Base-by-base conservation (phyloP, 37 sponge, comb jelly and placozoan genomes). In the Cliona cf. orientalis region DNA sequence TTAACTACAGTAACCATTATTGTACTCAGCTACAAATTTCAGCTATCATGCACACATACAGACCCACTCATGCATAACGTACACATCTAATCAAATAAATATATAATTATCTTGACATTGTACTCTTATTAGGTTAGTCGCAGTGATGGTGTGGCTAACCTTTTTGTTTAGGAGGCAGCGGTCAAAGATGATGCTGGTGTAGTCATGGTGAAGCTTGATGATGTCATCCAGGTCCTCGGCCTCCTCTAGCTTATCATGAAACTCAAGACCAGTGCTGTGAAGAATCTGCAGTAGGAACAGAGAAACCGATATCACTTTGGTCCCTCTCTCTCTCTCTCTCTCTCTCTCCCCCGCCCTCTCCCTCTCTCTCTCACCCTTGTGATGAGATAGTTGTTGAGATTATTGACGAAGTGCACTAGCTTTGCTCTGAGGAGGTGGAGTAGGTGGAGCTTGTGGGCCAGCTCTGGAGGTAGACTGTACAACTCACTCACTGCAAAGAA, bases 301-400 rank as follows among this genome's bases (percentile, higher is more conserved):
- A 36, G 26, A 70, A n/a, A n/a, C n/a, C n/a, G n/a, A n/a, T n/a
- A n/a, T n/a, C n/a, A n/a, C n/a, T n/a, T n/a, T n/a, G n/a, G n/a
- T n/a, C n/a, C n/a, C n/a, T n/a, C n/a, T n/a, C n/a, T n/a, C n/a
- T n/a, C n/a, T n/a, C n/a, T n/a, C n/a, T n/a, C n/a, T n/a, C n/a
- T n/a, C n/a, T n/a, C n/a, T n/a, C n/a, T n/a, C n/a, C n/a, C n/a
- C n/a, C n/a, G n/a, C n/a, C n/a, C n/a, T n/a, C n/a, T n/a, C n/a
- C n/a, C n/a, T n/a, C n/a, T n/a, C n/a, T n/a, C n/a, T n/a, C 85
- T 60, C 28, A 90, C 90, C 41, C 90, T 79, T 29, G 85, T 90
- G 75, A 84, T 75, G 40, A 90, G 80, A 69, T 90, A 90, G 72
- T 66, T 43, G 46, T 56, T 72, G n/a, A 90, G 69, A 75, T 41